Conservation (phyloP, 2,888 invertebrate species). For the Epistrophella euchroma region DNA sequence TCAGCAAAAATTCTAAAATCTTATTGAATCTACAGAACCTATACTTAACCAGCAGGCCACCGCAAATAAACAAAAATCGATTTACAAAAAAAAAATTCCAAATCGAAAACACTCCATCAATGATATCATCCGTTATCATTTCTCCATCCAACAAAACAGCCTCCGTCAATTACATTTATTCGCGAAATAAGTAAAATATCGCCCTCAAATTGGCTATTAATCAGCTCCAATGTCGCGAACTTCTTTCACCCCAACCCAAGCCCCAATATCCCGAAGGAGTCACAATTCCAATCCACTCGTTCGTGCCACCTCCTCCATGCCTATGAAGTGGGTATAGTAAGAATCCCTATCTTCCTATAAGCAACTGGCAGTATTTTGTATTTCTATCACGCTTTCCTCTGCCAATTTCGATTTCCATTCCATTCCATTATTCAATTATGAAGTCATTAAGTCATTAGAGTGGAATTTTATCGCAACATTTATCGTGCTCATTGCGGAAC, state of each 20-base stretch:
- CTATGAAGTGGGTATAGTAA: background rate
- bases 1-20: too few species aligned
- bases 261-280: background rate
- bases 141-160: background rate
- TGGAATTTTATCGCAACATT: conserved; percentile 75
- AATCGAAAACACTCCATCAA: conserved; percentile 44
- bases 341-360: background rate
- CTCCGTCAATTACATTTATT: conserved; percentile 58
- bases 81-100: background rate
- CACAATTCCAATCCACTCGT: conserved; percentile 8
- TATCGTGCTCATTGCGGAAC: conserved; percentile 72
- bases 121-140: conserved; percentile 22
- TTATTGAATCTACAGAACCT: too few species aligned
- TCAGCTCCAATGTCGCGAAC: conserved; percentile 60
- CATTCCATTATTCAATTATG: conserved; percentile 76
- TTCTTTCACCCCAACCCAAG: conserved; percentile 15
- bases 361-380: conserved; percentile 21
- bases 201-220: conserved; percentile 66
- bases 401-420: conserved; percentile 74
- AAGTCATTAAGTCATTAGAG: conserved; percentile 76
- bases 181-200: conserved; percentile 63
- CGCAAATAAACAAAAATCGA: background rate
- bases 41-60: too few species aligned
- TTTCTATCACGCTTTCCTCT: conserved; percentile 69
- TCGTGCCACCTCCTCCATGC: conserved; percentile 33